Evolutionary conservation across 2,797 vertebrate species (phyloP).

Genomic region (Sebastolobus alascanus): DNA sequence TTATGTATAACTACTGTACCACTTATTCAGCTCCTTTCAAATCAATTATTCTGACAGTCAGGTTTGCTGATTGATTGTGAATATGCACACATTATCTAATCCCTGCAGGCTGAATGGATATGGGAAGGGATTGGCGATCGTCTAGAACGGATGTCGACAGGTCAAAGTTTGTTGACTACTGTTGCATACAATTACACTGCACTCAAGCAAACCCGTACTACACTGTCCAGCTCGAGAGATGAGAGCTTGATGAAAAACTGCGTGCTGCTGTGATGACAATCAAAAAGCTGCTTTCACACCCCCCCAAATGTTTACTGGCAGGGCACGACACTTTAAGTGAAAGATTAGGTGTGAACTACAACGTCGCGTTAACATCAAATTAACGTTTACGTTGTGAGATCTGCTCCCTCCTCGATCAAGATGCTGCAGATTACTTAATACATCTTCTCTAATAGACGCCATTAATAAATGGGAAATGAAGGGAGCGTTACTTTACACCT

Average conservation of each 20-base stretch:
- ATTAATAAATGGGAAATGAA: conserved; percentile 10
- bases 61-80: not conserved
- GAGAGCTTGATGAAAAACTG: not conserved
- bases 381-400: not conserved
- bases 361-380: not conserved
- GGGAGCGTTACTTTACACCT: not conserved
- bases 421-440: not conserved
- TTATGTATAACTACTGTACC: not conserved
- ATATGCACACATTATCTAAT: not conserved
- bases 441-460: not conserved
- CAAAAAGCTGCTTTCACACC: conserved; percentile 18
- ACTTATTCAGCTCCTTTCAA: not conserved
- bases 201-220: not conserved
- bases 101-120: not conserved
- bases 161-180: not conserved
- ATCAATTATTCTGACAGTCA: conserved; percentile 1
- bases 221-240: not conserved
- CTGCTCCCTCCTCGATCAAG: not conserved
- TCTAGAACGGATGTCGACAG: not conserved
- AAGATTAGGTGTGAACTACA: not conserved
- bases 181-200: conserved; percentile 25
- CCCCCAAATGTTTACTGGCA: not conserved
- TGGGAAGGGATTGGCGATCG: not conserved
- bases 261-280: not conserved
- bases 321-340: not conserved